Base-by-base conservation (phyloP, 2,113 vertebrate species). In the Gavialis gangeticus region DNA sequence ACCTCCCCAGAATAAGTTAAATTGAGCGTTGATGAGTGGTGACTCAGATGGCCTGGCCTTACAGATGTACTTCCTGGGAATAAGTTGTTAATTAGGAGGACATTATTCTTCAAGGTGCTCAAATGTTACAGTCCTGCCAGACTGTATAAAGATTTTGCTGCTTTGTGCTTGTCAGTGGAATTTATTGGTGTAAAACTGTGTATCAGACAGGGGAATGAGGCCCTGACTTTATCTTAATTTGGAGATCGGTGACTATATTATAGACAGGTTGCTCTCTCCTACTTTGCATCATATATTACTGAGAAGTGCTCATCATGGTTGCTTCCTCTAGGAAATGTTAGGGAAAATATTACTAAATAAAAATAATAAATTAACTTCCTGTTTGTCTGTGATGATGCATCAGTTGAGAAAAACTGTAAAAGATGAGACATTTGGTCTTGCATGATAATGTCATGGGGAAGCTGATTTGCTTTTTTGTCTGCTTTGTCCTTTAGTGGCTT, bases 311-410 rank as follows among this genome's bases (percentile, higher is more conserved):
- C 14, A n/a, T 66, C 4, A 0, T 6, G 12, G 5, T 76, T 64
- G 30, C 34, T 9, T 3, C 69, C 82, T 91, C 82, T 58, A 94
- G 82, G 77, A 94, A 92, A 1, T 66, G 91, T 84, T 46, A 46
- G 46, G 46, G 46, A 46, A 46, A 46, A 46, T 46, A 46, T 9
- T 46, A 46, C 46, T 46, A 46, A 69, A 82, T 92, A 96, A 89
- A 95, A 96, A 96, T 95, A 94, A 91, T 93, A 77, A 79, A 92
- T 92, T 82, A 95, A 88, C 28, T 73, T 67, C 91, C 88, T 85
- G 57, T 89, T 34, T 85, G 57, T 83, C 14, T 90, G 85, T 94
- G 63, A 60, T n/a, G 56, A 59, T 88, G 22, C 71, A 27, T 77
- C 85, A 27, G 55, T 30, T 30, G 88, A 90, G 84, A 4, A 4